These are phyloP conservation scores for Aphyosemion australe DNA, from an alignment of 2,113 vertebrate species.

Conservation along the genomic window DNA sequence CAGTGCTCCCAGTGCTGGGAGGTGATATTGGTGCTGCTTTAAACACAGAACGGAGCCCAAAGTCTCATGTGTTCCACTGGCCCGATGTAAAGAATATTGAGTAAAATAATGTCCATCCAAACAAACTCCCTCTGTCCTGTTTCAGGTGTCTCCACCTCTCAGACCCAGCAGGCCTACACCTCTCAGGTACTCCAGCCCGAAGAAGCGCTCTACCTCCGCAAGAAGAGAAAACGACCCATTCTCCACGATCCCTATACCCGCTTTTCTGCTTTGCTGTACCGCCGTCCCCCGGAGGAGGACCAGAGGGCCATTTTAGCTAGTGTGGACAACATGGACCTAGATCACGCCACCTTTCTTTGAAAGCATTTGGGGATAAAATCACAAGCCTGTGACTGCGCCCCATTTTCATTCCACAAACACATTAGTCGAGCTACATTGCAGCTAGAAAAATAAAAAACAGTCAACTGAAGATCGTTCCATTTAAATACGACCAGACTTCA, in stretches of 20 bases:
- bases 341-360: slow-evolving; percentile 81
- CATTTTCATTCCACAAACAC: slow-evolving; percentile 34
- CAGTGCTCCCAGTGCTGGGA: too few species aligned
- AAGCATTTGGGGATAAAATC: slow-evolving; percentile 36
- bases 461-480: slow-evolving; percentile 29
- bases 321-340: slow-evolving; percentile 91
- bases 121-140: slow-evolving; percentile 8
- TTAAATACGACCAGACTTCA: slow-evolving; percentile 1
- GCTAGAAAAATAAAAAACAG: slow-evolving; percentile 22
- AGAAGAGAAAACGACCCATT: slow-evolving; percentile 93
- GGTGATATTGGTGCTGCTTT: too few species aligned
- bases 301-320: slow-evolving; percentile 97
- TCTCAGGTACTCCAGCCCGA: slow-evolving; percentile 98
- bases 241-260: slow-evolving; percentile 93
- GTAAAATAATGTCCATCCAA: too few species aligned
- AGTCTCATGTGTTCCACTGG: too few species aligned
- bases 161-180: slow-evolving; percentile 95
- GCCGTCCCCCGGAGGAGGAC: slow-evolving; percentile 89
- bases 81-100: too few species aligned
- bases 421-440: slow-evolving; percentile 13
- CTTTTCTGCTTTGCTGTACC: slow-evolving; percentile 92
- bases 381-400: slow-evolving; percentile 23
- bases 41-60: too few species aligned
- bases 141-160: slow-evolving; percentile 93
- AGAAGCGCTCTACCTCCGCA: slow-evolving; percentile 98